Base-by-base conservation (phyloP, 2,797 vertebrate genomes). In the Jordanella pulchra region DNA sequence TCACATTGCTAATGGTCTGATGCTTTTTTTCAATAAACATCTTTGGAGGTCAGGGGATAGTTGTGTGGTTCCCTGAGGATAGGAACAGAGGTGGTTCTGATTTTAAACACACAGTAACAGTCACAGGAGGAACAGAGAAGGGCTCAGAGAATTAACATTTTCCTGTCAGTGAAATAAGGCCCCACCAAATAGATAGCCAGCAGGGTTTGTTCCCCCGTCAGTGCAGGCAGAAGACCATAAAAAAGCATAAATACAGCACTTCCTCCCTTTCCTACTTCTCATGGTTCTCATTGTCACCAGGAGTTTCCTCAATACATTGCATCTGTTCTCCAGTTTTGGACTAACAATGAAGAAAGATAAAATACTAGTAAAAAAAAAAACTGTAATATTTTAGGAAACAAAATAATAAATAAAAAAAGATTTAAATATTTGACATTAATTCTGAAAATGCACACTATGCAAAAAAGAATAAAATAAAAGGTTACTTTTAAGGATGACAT, bases 161-260 rank as follows among this genome's bases (percentile, higher is more conserved):
- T 75, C 71, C 81, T 89, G 89, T 88, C 86, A 85, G 81, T 82
- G 80, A 86, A 89, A 87, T 82, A 87, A 88, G 73, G 68, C 78
- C 82, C 79, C 79, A 47, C 76, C 48, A 56, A 82, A 55, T 77
- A 86, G 84, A 91, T 85, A 73, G 84, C 83, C 87, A 85, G 79
- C 86, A 88, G 86, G 82, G 84, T 84, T 86, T 82, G 84, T 88
- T 89, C 82, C 79, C 68, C 84, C 92, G 84, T 91, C 89, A 91
- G 85, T 76, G 72, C 89, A 84, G 89, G 91, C 79, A 89, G 71
- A 76, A 88, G 80, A 78, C 82, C 82, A 80, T 85, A 84, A 86
- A 85, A 85, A 89, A n/a, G 78, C 69, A n/a, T 89, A 93, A 93
- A 93, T 92, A 92, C 70, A 87, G 82, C 70, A 80, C 89, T 89